Conservation (phyloP, 2,888 invertebrate genomes). For the Pogonocherus hispidulus region DNA sequence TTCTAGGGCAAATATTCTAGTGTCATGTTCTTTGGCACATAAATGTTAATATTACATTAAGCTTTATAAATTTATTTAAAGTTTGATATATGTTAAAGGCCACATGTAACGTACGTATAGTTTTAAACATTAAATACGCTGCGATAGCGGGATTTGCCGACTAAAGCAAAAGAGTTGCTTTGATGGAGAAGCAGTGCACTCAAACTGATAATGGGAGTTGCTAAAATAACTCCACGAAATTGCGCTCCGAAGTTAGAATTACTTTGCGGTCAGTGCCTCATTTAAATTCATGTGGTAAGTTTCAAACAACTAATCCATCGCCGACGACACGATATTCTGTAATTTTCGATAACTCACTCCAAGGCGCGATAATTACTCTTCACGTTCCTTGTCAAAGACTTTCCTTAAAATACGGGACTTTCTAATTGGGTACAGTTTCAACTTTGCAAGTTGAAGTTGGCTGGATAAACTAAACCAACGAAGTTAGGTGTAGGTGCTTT, state of each 20-base stretch:
- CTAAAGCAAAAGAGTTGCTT: not conserved
- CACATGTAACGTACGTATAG: no score
- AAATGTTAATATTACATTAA: no score
- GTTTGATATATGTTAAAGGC: no score
- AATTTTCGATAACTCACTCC: conserved; percentile 3
- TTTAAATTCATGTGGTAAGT: conserved; percentile 6
- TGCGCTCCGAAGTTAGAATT: conserved; percentile 3
- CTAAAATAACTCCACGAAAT: not conserved
- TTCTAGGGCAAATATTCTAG: no score
- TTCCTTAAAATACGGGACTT: not conserved
- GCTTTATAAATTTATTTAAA: no score
- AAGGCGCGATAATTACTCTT: not conserved
- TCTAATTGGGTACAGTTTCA: not conserved
- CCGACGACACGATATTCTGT: conserved; percentile 1
- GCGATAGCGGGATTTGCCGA: not conserved
- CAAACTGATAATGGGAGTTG: conserved; percentile 4
- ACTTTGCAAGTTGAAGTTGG: no score
- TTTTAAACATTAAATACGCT: no score
- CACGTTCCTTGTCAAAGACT: conserved; percentile 1
- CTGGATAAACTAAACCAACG: no score
- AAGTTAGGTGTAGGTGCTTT: no score
- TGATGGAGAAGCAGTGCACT: not conserved
- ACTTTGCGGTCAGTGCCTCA: conserved; percentile 5
- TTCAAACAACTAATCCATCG: conserved; percentile 6
- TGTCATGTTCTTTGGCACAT: no score